A percentile compares a stretch with the other conserved stretches of the same genome.
phyloP scores from a whole-genome alignment of 2,888 invertebrate species.

The Rhagonycha fulva region DNA sequence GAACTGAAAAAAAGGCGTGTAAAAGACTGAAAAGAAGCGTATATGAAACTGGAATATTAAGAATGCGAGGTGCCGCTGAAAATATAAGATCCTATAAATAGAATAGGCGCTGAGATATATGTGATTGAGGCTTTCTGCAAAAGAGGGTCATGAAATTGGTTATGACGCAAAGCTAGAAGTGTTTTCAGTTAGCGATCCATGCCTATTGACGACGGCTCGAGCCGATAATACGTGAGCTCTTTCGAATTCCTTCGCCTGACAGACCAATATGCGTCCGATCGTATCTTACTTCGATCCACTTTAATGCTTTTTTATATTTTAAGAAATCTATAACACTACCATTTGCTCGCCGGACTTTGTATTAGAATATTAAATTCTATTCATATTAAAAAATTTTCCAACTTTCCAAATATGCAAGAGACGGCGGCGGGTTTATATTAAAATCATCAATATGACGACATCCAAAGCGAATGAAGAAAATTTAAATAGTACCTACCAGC shows the following conservation, averaged over 20 bases:
- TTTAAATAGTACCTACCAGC: background rate
- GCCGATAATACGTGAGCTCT: conserved; percentile 48
- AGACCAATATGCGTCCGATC: conserved; percentile 45
- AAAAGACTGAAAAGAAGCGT: conserved; percentile 38
- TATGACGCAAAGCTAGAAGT: conserved; percentile 45
- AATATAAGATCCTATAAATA: conserved; percentile 48
- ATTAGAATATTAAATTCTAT: background rate
- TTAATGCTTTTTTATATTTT: conserved; percentile 31
- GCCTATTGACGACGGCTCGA: conserved; percentile 43
- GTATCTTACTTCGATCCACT: conserved; percentile 22
- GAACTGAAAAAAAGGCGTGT: conserved; percentile 40
- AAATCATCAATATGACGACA: background rate
- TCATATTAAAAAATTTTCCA: background rate
- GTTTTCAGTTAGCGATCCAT: conserved; percentile 47
- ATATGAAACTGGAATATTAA: conserved; percentile 44
- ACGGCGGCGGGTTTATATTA: background rate
- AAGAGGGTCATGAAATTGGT: conserved; percentile 46
- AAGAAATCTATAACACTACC: conserved; percentile 22
- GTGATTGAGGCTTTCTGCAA: conserved; percentile 45
- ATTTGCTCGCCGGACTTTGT: background rate
- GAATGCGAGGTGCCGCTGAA: conserved; percentile 42
- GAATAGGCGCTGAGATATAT: conserved; percentile 49
- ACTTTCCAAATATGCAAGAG: background rate
- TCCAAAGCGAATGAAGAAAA: background rate
- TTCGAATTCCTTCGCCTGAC: conserved; percentile 46